phyloP scores from a whole-genome alignment of 2,797 vertebrate genomes.

The Argya squamiceps region DNA sequence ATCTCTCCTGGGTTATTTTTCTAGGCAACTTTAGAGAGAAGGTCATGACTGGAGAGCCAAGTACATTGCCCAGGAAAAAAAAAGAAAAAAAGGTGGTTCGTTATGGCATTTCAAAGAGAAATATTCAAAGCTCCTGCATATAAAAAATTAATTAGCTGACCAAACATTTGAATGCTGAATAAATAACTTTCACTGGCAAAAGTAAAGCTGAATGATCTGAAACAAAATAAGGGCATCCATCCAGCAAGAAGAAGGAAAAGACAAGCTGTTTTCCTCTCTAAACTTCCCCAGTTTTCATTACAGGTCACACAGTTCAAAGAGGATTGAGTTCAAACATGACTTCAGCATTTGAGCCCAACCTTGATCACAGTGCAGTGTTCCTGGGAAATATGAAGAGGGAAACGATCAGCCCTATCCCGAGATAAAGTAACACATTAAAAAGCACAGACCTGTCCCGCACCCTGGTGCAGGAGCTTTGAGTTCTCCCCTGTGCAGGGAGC shows the following conservation, averaged over 20 bases:
- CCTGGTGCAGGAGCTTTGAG: background rate
- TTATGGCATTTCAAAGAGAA: conserved; percentile 27
- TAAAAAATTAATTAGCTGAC: conserved; percentile 55
- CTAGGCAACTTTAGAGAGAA: background rate
- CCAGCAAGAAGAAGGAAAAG: conserved; percentile 39
- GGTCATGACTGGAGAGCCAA: background rate
- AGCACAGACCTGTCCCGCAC: background rate
- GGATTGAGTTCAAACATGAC: background rate
- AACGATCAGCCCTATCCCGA: background rate
- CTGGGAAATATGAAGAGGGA: background rate
- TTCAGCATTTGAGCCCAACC: background rate
- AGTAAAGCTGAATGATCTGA: conserved; percentile 22
- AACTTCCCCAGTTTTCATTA: background rate
- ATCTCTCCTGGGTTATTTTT: background rate
- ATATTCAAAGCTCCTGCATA: background rate
- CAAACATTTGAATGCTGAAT: conserved; percentile 46
- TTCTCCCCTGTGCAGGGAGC: background rate
- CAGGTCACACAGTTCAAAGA: conserved; percentile 1
- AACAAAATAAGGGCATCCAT: background rate
- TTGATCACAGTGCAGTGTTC: background rate
- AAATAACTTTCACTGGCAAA: conserved; percentile 36
- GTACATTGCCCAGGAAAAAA: background rate
- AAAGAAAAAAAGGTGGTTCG: background rate
- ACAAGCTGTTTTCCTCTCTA: conserved; percentile 10
- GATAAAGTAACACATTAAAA: background rate